A percentile compares a stretch with the other conserved stretches of the same genome.
Evolutionary conservation across 2,888 invertebrate species (phyloP).

Genomic region (Xestia xanthographa): DNA sequence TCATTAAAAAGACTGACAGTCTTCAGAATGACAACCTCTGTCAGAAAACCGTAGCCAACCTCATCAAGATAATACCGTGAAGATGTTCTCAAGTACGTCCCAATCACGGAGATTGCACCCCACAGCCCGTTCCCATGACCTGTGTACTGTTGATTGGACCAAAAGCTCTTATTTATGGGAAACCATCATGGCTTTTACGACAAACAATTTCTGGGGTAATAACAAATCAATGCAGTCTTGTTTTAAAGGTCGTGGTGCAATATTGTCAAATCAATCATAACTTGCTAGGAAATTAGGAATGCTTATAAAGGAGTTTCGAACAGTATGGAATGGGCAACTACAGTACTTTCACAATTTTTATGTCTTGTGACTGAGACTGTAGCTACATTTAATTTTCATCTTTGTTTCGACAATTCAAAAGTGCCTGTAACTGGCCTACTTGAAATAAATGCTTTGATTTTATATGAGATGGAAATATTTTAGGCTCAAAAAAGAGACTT

Average conservation of each 20-base stretch:
- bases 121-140: conserved; percentile 55
- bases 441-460: no score
- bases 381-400: no score
- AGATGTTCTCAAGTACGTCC: conserved; percentile 43
- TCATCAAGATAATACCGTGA: conserved; percentile 26
- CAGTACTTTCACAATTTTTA: no score
- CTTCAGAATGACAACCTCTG: conserved; percentile 34
- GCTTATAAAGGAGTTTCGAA: neutral
- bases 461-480: neutral
- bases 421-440: no score
- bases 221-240: conserved; percentile 6
- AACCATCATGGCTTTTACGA: conserved; percentile 44
- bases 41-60: conserved; percentile 30
- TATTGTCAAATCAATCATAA: neutral
- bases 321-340: no score
- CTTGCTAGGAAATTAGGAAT: neutral
- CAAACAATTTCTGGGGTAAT: conserved; percentile 38
- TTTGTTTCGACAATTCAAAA: no score
- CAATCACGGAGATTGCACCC: conserved; percentile 50
- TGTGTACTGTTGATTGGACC: conserved; percentile 54
- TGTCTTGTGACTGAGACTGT: no score
- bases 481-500: neutral
- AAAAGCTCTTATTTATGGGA: conserved; percentile 62
- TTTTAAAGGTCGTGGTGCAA: neutral
- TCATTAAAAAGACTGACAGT: conserved; percentile 25